A percentile compares a stretch with the other conserved stretches of the same genome.
Evolutionary conservation across 2,797 vertebrate genomes (phyloP).

Genomic region (Eremophila alpestris): DNA sequence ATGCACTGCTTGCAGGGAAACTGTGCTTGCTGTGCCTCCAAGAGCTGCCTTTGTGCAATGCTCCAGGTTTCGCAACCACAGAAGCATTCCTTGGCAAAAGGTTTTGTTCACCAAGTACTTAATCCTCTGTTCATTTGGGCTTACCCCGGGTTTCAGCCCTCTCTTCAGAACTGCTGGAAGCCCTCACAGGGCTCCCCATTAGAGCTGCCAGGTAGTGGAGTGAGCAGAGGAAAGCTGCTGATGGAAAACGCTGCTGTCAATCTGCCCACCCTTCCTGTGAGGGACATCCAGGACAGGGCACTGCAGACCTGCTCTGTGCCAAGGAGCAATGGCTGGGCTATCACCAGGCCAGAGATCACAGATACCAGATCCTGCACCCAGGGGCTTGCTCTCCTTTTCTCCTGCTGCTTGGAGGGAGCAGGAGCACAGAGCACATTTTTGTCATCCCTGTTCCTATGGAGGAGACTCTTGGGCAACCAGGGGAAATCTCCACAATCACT

Average conservation of each 20-base stretch:
- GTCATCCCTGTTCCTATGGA: not conserved
- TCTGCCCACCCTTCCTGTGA: not conserved
- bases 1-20: not conserved
- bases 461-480: not conserved
- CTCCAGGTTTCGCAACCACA: fast-evolving
- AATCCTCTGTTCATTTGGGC: not conserved
- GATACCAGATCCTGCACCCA: not conserved
- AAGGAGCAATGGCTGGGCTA: not conserved
- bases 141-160: not conserved
- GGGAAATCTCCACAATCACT: not conserved
- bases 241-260: fast-evolving
- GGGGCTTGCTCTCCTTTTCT: not conserved
- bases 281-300: not conserved
- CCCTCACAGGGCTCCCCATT: not conserved
- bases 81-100: not conserved
- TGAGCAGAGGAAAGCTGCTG: not conserved
- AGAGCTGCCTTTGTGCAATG: fast-evolving
- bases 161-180: not conserved
- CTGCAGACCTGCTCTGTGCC: not conserved
- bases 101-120: not conserved
- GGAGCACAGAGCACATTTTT: not conserved
- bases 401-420: not conserved
- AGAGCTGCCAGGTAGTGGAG: not conserved
- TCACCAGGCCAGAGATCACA: not conserved
- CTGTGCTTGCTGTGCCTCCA: not conserved